These are phyloP conservation scores for Gallirallus australis DNA, from an alignment of 2,797 vertebrate genomes.

Conservation along the genomic window DNA sequence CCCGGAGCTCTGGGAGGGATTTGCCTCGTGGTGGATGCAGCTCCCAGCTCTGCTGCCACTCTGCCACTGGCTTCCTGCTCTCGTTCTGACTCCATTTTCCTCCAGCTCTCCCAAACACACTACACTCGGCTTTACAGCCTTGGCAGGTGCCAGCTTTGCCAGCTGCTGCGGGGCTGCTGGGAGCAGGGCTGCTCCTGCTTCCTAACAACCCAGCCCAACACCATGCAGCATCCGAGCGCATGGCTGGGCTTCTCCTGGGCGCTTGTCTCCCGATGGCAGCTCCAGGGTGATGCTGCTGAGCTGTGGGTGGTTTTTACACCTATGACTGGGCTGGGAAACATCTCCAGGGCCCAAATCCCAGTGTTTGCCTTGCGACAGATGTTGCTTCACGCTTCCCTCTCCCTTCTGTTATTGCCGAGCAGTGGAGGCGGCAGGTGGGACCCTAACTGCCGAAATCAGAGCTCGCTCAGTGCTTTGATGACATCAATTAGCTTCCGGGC, in stretches of 20 bases:
- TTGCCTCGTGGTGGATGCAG: not conserved
- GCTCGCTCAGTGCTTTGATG: conserved; percentile 69
- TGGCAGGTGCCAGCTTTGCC: not conserved
- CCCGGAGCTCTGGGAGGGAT: not conserved
- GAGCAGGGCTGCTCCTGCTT: not conserved
- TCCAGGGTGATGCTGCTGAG: too few species aligned
- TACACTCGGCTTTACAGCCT: not conserved
- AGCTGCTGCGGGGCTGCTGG: not conserved
- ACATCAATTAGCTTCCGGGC: conserved; percentile 73
- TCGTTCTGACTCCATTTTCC: not conserved
- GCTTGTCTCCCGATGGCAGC: not conserved
- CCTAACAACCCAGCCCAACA: not conserved
- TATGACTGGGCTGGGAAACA: accelerated
- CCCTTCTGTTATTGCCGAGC: not conserved
- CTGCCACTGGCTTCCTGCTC: not conserved
- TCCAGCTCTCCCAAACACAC: not conserved
- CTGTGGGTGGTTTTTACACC: accelerated
- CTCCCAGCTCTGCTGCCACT: not conserved
- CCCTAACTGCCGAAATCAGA: conserved; percentile 74
- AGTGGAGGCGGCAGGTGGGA: conserved; percentile 74
- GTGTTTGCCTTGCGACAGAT: conserved; percentile 22
- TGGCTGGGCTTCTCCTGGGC: not conserved
- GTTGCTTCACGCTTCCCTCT: conserved; percentile 28
- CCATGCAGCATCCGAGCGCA: accelerated
- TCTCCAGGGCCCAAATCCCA: not conserved